Evolutionary conservation across 2,113 vertebrate species (phyloP), one percentile per base, ranked within the genome.

Genomic region (Campylomormyrus tamandua): DNA sequence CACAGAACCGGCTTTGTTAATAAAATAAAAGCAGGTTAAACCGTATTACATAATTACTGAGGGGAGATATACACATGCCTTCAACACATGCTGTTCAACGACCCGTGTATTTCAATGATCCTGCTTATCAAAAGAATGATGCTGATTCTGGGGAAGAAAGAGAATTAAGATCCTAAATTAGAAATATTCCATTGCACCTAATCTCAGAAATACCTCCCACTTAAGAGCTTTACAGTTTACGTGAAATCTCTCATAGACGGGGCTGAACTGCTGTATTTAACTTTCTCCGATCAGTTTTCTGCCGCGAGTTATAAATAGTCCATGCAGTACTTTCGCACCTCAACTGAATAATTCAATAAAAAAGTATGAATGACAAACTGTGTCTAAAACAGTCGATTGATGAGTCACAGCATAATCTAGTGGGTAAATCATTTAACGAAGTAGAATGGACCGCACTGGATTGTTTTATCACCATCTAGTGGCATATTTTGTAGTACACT

Each of bases 391-490:
- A 84, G 46, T 42, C 45, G 46, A 85, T 15, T 13, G 83, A 6
- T 46, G 83, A 85, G 24, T 49, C 83, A 85, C 15, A 19, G 35
- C 13, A 80, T 80, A 77, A 80, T 80, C 35, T 7, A 31, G 27
- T 86, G 83, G 24, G 45, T 50, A 86, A 86, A 86, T 86, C 24
- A 50, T 86, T 86, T 86, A 85, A 85, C 24, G 19, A n/a, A 11
- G 13, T 46, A 50, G 48, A 17, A 46, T 49, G n/a, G 45, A 48
- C 21, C 13, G 24, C 83, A 27, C 24, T 13, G n/a, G 24, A 86
- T n/a, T 86, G 83, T 27, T 86, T 86, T 86, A 86, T 27, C 83
- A 27, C 83, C 83, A 86, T 86, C 83, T 86, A 86, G 83, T 86
- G 83, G 42, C 74, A 77, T 11, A 77, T 77, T 35, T 15, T 77